phyloP scores from a whole-genome alignment of 2,888 invertebrate species.

The Macrosiphum euphorbiae region DNA sequence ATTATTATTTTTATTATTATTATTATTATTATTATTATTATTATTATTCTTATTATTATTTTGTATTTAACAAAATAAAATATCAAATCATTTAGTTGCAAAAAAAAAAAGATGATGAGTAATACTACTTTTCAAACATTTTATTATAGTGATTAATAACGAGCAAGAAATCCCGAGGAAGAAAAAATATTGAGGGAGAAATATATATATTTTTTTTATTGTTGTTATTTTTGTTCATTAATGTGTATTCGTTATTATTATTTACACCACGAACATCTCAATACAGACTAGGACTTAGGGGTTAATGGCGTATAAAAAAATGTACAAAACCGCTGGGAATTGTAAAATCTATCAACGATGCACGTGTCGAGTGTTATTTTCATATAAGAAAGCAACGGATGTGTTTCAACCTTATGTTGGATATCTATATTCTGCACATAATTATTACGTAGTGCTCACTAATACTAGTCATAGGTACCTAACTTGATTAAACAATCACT shows the following conservation, averaged over 20 bases:
- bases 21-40: not conserved
- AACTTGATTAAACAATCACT: not conserved
- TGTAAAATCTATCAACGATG: not conserved
- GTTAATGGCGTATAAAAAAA: not conserved
- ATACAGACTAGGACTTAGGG: not conserved
- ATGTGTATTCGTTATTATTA: constrained; percentile 2
- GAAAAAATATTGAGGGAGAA: not conserved
- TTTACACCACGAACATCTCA: not conserved
- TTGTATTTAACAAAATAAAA: constrained; percentile 13
- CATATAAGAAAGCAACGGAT: not conserved
- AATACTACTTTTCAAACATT: constrained; percentile 28
- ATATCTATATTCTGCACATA: not conserved
- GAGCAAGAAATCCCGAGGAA: constrained; percentile 26
- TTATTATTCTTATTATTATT: not conserved
- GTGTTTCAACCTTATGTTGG: not conserved
- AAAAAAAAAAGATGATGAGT: not conserved
- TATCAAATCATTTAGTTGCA: not conserved
- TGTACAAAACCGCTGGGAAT: not conserved
- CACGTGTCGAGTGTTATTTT: not conserved
- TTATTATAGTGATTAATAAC: constrained; percentile 1
- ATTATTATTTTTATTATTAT: constrained; percentile 22
- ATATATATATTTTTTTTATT: not conserved
- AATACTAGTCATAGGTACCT: not conserved
- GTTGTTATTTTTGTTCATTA: constrained; percentile 25
- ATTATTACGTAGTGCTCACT: not conserved